phyloP scores from a whole-genome alignment of 2,888 invertebrate species.

The Andrena bucephala region DNA sequence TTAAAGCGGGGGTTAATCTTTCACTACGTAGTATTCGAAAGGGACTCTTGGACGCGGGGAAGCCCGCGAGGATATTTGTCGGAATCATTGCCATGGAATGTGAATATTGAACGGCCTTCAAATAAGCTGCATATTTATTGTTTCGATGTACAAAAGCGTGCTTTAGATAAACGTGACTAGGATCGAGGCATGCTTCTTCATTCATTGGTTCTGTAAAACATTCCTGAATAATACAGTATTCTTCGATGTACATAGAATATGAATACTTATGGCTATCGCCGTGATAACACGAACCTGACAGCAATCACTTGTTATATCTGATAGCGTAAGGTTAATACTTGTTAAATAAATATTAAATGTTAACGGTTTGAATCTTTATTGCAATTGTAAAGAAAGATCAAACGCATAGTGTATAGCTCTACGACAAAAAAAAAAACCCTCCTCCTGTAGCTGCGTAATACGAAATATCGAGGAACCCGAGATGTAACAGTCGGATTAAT shows the following conservation, averaged over 20 bases:
- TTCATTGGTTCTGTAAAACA: slow-evolving; percentile 63
- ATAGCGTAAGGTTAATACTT: slow-evolving; percentile 65
- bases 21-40: slow-evolving; percentile 30
- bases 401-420: slow-evolving; percentile 48
- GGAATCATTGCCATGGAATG: slow-evolving; percentile 59
- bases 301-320: slow-evolving; percentile 65
- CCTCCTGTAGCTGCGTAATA: slow-evolving; percentile 20
- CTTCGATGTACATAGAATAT: slow-evolving; percentile 62
- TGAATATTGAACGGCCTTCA: slow-evolving; percentile 69
- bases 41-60: slow-evolving; percentile 33
- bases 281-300: slow-evolving; percentile 47
- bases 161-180: slow-evolving; percentile 39
- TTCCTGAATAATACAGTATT: slow-evolving; percentile 66
- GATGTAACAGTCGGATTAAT: slow-evolving; percentile 2
- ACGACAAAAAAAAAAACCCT: slow-evolving; percentile 7
- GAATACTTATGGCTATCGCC: slow-evolving; percentile 37
- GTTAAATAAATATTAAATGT: slow-evolving; percentile 71
- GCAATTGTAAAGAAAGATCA: slow-evolving; percentile 49
- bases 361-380: slow-evolving; percentile 66
- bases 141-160: slow-evolving; percentile 56
- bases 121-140: slow-evolving; percentile 61
- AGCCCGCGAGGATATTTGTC: slow-evolving; percentile 28
- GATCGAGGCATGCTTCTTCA: slow-evolving; percentile 37
- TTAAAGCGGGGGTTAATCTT: slow-evolving; percentile 48
- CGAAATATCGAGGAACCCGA: slow-evolving; percentile 23